Evolutionary conservation across 2,797 vertebrate species (phyloP), one percentile per base, ranked within the genome.

Genomic region (Mergus octosetaceus): DNA sequence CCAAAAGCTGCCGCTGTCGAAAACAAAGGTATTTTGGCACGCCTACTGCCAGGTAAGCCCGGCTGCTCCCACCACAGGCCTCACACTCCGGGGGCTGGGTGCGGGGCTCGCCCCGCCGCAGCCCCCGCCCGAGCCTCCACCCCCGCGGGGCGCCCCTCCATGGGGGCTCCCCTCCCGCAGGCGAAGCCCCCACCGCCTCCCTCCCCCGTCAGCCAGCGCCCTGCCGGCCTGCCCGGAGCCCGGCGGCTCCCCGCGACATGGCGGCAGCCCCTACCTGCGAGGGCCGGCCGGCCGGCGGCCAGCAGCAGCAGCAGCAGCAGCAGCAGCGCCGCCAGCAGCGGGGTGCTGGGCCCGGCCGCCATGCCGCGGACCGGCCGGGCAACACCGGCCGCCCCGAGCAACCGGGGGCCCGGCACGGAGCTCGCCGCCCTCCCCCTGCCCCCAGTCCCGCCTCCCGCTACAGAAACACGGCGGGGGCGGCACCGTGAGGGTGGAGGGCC

Each of bases 241-340:
- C 56, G 15, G 39, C 27, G 30, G 34, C 36, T 18, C 7, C 17
- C 13, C 17, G 57, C 70, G 41, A 38, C 53, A n/a, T 27, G 53
- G 30, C n/a, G 75, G 43, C 70, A 43, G 57, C 64, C 66, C 92
- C 34, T 94, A 93, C 93, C 93, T 93, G 93, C 69, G 43, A 81
- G 17, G 32, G 71, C 80, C 72, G 78, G 54, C 16, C 16, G 34
- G 36, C 51, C 4, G 12, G 28, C 16, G 43, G 82, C 66, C 43
- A 82, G 62, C 47, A 90, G 62, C 47, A 90, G 60, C 36, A 38
- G 15, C 58, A n/a, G 38, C 45, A n/a, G 38, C 51, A 36, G 13
- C 69, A 53, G 61, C 39, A 14, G 3, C 3, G 57, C 36, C 13
- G 57, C 7, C 30, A 49, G 30, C 58, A 3, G 60, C 76, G 74